Evolutionary conservation across 2,113 vertebrate species (phyloP).

Genomic region (Colinus virginianus): DNA sequence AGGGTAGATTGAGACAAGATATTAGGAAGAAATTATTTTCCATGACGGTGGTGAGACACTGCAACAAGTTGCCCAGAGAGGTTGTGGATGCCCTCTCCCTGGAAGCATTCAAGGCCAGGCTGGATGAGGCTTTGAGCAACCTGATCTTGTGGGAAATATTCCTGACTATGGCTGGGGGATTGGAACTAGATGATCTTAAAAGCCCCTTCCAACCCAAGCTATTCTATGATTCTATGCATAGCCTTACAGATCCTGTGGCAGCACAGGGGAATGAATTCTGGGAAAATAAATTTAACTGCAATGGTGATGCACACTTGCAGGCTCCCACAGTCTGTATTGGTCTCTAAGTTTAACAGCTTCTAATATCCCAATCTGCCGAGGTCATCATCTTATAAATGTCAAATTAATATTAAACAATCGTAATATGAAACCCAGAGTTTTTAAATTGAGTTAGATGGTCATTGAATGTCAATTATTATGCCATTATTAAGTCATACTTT

Average conservation of each 20-base stretch:
- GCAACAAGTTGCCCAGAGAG: no score
- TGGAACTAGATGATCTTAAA: no score
- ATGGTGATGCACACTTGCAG: not conserved
- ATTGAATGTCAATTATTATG: constrained; percentile 42
- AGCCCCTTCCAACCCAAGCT: no score
- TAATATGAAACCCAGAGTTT: constrained; percentile 11
- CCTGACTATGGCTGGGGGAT: no score
- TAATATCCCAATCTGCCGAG: not conserved
- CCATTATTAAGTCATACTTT: constrained; percentile 7
- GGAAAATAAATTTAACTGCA: not conserved
- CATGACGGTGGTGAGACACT: no score
- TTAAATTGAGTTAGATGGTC: constrained; percentile 17
- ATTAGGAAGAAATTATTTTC: no score
- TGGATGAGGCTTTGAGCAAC: no score
- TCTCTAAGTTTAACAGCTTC: not conserved
- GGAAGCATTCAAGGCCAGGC: no score
- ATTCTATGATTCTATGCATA: not conserved
- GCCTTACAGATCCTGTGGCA: fast-evolving
- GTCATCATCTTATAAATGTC: constrained; percentile 30
- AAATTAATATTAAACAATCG: constrained; percentile 49
- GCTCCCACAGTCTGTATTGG: not conserved
- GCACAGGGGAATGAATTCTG: not conserved
- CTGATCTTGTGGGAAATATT: no score
- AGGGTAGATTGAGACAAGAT: no score
- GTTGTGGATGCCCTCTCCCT: no score